phyloP scores from a whole-genome alignment of 2,797 vertebrate species.

The Sarcophilus harrisii region DNA sequence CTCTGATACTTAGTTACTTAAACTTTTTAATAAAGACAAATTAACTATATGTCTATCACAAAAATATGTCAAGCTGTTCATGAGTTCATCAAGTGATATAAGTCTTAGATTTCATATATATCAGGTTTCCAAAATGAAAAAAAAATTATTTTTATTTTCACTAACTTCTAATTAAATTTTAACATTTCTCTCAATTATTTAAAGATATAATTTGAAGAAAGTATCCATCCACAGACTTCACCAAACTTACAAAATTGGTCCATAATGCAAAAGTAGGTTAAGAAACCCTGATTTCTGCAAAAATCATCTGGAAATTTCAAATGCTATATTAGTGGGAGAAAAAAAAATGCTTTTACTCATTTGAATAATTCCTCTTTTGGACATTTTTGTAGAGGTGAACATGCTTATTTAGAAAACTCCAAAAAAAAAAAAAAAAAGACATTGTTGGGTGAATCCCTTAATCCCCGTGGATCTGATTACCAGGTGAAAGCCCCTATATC shows the following conservation, averaged over 20 bases:
- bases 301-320: not conserved
- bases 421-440: not conserved
- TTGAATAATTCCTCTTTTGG: not conserved
- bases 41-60: not conserved
- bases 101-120: not conserved
- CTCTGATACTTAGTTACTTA: not conserved
- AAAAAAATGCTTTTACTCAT: not conserved
- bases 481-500: constrained; percentile 32
- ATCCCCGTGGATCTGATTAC: not conserved
- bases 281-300: not conserved
- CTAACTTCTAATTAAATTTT: not conserved
- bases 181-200: not conserved
- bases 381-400: not conserved
- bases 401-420: not conserved
- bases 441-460: not conserved
- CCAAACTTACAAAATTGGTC: not conserved
- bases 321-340: not conserved
- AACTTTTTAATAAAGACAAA: not conserved
- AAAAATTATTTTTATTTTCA: not conserved
- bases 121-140: not conserved
- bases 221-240: not conserved
- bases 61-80: not conserved
- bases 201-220: not conserved
- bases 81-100: not conserved
- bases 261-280: not conserved